A percentile compares a stretch with the other conserved stretches of the same genome.
Conservation (phyloP, 2,113 vertebrate genomes). For the Bufo gargarizans region DNA sequence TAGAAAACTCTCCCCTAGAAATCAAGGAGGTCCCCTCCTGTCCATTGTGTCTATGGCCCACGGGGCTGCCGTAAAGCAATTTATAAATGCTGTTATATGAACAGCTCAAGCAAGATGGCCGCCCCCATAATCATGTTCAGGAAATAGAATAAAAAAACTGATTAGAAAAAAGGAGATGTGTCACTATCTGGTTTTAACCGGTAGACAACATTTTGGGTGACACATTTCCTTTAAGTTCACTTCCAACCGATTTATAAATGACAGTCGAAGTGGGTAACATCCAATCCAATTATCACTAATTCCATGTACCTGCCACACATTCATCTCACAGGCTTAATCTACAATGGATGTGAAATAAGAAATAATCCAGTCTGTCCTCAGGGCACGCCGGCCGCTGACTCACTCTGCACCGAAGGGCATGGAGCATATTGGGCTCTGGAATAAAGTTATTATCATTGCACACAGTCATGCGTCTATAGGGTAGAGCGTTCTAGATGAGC, state of each 20-base stretch:
- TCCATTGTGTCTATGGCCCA: too few relatives aligned
- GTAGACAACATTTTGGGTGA: not conserved
- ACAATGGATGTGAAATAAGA: not conserved
- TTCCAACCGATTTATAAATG: not conserved
- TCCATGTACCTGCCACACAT: conserved; percentile 6
- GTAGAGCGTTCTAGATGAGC: not conserved
- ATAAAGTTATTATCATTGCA: not conserved
- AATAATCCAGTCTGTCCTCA: conserved; percentile 9
- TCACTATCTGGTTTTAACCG: too few relatives aligned
- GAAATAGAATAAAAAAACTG: too few relatives aligned
- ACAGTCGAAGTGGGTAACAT: not conserved
- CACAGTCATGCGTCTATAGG: not conserved
- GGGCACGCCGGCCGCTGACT: not conserved
- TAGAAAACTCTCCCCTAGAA: too few relatives aligned
- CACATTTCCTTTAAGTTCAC: not conserved
- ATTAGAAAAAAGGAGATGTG: too few relatives aligned
- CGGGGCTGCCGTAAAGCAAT: too few relatives aligned
- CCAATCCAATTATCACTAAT: conserved; percentile 1
- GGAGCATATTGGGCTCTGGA: not conserved
- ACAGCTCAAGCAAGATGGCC: too few relatives aligned
- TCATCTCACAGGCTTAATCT: conserved; percentile 23
- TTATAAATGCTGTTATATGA: too few relatives aligned
- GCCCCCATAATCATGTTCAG: too few relatives aligned
- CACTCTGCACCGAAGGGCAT: not conserved
- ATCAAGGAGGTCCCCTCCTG: too few relatives aligned